phyloP scores from a whole-genome alignment of 2,888 invertebrate species.

The Drosophila prostipennis region DNA sequence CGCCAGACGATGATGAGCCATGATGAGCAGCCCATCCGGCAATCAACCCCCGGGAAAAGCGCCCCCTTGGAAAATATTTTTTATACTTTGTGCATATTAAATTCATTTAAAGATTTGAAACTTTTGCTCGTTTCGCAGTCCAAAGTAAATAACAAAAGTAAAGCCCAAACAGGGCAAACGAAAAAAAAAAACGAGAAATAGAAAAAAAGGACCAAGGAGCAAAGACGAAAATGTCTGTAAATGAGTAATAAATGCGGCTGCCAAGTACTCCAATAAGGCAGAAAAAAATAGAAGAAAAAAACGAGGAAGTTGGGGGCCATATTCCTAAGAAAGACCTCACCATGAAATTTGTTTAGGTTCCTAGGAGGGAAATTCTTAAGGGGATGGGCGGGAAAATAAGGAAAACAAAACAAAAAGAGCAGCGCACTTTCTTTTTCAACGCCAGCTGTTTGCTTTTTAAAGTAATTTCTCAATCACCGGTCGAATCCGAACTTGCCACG shows the following conservation, averaged over 20 bases:
- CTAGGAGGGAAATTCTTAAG: background rate
- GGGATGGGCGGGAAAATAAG: background rate
- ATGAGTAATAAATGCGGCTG: constrained; percentile 72
- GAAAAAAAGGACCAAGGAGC: constrained; percentile 7
- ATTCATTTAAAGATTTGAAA: constrained; percentile 68
- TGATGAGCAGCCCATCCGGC: constrained; percentile 10
- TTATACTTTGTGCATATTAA: constrained; percentile 60
- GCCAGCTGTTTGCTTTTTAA: constrained; percentile 36
- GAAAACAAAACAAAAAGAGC: constrained; percentile 20
- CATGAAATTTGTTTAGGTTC: constrained; percentile 63
- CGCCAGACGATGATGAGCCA: constrained; percentile 6
- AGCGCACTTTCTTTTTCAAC: constrained; percentile 1
- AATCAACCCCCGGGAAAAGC: background rate
- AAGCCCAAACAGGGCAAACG: constrained; percentile 2
- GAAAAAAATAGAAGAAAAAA: background rate
- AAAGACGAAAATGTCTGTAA: constrained; percentile 59
- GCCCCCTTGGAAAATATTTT: constrained; percentile 26
- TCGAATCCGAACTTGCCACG: constrained; percentile 8
- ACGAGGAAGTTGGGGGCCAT: background rate
- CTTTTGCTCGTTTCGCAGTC: constrained; percentile 66
- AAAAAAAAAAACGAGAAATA: background rate
- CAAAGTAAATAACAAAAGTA: constrained; percentile 65
- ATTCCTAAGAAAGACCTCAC: constrained; percentile 12
- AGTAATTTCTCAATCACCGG: constrained; percentile 38
- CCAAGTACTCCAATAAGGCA: constrained; percentile 27